Evolutionary conservation across 2,113 vertebrate genomes (phyloP).

Genomic region (Pelmatolapia mariae): DNA sequence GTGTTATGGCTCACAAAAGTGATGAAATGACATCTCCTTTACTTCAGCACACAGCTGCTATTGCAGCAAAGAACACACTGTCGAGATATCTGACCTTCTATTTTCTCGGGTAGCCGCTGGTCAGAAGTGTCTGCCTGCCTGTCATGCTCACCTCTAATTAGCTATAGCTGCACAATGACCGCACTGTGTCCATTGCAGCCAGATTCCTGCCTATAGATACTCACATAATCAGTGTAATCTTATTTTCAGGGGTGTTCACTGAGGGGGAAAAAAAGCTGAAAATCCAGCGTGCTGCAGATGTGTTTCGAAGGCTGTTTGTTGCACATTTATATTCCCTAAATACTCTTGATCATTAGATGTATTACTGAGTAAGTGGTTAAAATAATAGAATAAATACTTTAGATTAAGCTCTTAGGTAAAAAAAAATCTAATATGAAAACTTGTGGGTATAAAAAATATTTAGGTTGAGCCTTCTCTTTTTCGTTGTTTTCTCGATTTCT

Average conservation of each 20-base stretch:
- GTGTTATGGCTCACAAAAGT: slow-evolving; percentile 72
- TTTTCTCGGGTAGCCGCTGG: slow-evolving; percentile 44
- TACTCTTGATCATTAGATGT: not conserved
- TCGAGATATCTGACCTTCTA: slow-evolving; percentile 68
- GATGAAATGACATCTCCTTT: slow-evolving; percentile 77
- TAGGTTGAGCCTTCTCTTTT: slow-evolving; percentile 37
- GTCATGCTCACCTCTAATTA: slow-evolving; percentile 57
- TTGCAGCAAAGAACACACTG: slow-evolving; percentile 61
- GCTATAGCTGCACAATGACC: slow-evolving; percentile 25
- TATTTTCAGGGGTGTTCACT: not conserved
- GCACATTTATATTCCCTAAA: not conserved
- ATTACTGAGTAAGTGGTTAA: not conserved
- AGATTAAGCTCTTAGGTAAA: not conserved
- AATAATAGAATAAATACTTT: not conserved
- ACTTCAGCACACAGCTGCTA: slow-evolving; percentile 72
- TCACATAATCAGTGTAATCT: not conserved
- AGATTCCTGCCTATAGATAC: slow-evolving; percentile 11
- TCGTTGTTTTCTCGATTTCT: slow-evolving; percentile 66
- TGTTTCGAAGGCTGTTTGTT: not conserved
- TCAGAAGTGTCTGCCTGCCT: slow-evolving; percentile 47
- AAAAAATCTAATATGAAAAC: slow-evolving; percentile 20
- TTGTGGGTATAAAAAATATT: slow-evolving; percentile 31
- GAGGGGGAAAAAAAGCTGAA: not conserved
- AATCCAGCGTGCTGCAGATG: not conserved
- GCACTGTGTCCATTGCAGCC: slow-evolving; percentile 25